These are phyloP conservation scores for Chironomus striatipennis DNA, from an alignment of 1,140 invertebrate genomes.

Conservation along the genomic window DNA sequence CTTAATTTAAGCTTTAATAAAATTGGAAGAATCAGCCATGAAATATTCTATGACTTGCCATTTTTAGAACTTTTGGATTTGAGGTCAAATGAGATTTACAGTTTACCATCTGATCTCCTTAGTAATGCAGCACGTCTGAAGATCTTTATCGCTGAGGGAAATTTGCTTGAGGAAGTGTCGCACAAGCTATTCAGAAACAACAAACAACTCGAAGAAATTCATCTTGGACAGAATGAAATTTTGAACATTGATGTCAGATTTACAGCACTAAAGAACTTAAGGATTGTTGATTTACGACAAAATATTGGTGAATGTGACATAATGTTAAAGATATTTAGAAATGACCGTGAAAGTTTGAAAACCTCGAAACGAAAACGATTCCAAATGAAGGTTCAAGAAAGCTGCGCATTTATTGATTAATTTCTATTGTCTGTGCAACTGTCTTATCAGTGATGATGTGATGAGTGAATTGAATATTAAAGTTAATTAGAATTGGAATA, in stretches of 20 bases:
- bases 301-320: background rate
- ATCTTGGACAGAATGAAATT: background rate
- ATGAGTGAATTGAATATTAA: too few species aligned
- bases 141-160: background rate
- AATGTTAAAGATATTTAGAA: background rate
- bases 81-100: background rate
- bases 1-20: background rate
- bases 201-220: background rate
- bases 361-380: background rate
- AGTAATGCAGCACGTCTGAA: background rate
- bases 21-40: background rate
- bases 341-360: background rate
- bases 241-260: background rate
- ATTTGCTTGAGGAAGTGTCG: background rate
- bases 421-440: too few species aligned
- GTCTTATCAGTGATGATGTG: too few species aligned
- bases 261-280: background rate
- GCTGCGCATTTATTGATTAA: too few species aligned
- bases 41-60: background rate
- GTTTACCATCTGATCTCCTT: background rate
- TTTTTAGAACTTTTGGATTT: background rate
- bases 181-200: background rate
- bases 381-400: slow-evolving; percentile 5
- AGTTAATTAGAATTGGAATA: too few species aligned
- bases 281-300: background rate